Evolutionary conservation across 1,140 invertebrate genomes (phyloP).

Genomic region (Camponotus pennsylvanicus): DNA sequence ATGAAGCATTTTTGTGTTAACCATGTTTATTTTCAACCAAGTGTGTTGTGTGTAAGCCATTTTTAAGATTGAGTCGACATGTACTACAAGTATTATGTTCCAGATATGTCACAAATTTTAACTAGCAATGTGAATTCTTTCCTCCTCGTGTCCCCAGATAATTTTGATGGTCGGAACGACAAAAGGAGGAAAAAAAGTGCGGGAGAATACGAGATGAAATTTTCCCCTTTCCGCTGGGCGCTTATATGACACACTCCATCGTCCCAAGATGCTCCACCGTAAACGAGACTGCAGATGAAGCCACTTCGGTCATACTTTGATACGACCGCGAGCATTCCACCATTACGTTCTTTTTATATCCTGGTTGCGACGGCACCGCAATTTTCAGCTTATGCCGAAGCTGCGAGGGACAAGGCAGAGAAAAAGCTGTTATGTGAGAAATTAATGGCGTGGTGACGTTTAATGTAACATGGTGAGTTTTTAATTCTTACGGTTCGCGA

Average conservation of each 20-base stretch:
- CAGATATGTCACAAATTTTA: constrained; percentile 25
- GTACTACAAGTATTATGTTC: neutral
- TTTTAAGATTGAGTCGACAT: neutral
- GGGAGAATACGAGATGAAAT: constrained; percentile 63
- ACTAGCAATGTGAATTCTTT: constrained; percentile 30
- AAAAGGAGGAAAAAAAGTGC: constrained; percentile 33
- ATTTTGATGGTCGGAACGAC: constrained; percentile 56
- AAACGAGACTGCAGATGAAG: constrained; percentile 64
- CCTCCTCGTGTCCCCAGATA: constrained; percentile 36
- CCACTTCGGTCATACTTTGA: constrained; percentile 65
- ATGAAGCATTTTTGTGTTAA: neutral
- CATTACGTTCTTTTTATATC: constrained; percentile 47
- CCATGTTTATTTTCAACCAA: neutral
- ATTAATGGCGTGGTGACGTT: constrained; percentile 48
- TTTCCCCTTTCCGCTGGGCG: constrained; percentile 43
- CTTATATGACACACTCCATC: constrained; percentile 44
- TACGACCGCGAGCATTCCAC: constrained; percentile 25
- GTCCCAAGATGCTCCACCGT: constrained; percentile 57
- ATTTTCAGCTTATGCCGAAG: constrained; percentile 41
- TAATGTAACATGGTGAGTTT: constrained; percentile 49
- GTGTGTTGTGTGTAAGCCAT: neutral
- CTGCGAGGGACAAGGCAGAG: neutral
- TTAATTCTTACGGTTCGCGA: constrained; percentile 47
- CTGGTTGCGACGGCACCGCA: constrained; percentile 9
- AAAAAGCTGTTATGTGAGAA: constrained; percentile 17